phyloP scores from a whole-genome alignment of 1,140 invertebrate genomes.

The Hypothenemus hampei region DNA sequence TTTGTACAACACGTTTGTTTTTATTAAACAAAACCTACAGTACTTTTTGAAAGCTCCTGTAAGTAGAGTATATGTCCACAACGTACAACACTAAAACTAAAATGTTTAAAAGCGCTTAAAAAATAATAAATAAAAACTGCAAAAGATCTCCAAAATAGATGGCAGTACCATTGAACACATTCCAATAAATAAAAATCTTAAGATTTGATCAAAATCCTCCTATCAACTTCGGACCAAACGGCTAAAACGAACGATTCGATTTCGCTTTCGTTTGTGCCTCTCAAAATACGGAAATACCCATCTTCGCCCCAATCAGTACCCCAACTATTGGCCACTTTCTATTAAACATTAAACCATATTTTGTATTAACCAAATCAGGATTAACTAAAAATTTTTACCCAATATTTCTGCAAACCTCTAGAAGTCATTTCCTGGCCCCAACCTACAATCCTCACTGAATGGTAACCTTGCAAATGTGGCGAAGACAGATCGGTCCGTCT shows the following conservation, averaged over 20 bases:
- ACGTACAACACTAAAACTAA: no score
- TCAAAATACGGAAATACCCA: conserved; percentile 76
- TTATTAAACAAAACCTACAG: no score
- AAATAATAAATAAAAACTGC: no score
- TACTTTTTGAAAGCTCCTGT: no score
- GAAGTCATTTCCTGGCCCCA: conserved; percentile 74
- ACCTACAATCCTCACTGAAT: conserved; percentile 86
- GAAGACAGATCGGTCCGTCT: conserved; percentile 57
- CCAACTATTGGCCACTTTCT: conserved; percentile 91
- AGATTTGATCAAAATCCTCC: conserved; percentile 7
- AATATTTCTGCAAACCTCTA: conserved; percentile 66
- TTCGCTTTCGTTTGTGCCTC: conserved; percentile 76
- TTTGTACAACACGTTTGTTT: no score
- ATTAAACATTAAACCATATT: conserved; percentile 36
- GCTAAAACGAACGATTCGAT: conserved; percentile 82
- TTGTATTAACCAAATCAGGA: background rate
- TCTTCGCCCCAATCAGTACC: conserved; percentile 82
- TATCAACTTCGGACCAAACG: conserved; percentile 58
- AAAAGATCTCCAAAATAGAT: no score
- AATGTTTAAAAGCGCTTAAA: no score
- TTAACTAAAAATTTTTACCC: conserved; percentile 59
- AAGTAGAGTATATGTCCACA: no score
- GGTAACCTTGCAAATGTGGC: conserved; percentile 62
- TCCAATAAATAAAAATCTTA: no score
- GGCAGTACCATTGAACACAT: no score